Conservation (phyloP, 2,888 invertebrate species). For the Trisateles emortualis region DNA sequence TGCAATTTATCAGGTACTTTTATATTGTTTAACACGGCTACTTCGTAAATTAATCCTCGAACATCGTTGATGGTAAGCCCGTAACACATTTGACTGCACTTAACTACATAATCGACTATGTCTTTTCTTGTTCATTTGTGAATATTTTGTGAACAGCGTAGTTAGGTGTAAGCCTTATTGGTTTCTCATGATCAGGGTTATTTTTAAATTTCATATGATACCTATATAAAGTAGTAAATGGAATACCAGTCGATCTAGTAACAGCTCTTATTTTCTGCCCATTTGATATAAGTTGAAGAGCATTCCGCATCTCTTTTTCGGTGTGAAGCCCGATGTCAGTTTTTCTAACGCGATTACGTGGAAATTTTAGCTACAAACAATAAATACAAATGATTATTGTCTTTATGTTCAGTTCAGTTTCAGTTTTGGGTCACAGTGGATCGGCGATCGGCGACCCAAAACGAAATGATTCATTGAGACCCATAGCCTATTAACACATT, state of each 20-base stretch:
- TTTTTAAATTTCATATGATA: constrained; percentile 15
- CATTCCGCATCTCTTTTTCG: background rate
- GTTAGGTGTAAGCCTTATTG: constrained; percentile 1
- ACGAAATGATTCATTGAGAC: too few species aligned
- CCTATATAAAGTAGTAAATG: constrained; percentile 23
- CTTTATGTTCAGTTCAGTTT: too few species aligned
- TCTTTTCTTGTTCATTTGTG: constrained; percentile 5
- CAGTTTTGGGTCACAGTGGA: background rate
- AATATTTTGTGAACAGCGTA: constrained; percentile 4
- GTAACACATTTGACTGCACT: constrained; percentile 23
- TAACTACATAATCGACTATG: constrained; percentile 20
- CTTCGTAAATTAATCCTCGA: constrained; percentile 28
- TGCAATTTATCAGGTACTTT: constrained; percentile 37
- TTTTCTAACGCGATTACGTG: constrained; percentile 13
- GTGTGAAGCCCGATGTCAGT: constrained; percentile 12
- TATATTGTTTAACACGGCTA: constrained; percentile 19
- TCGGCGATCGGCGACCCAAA: too few species aligned
- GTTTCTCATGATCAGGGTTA: constrained; percentile 7
- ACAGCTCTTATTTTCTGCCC: constrained; percentile 11
- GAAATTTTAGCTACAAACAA: constrained; percentile 1
- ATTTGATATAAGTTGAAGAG: constrained; percentile 1
- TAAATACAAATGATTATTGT: background rate
- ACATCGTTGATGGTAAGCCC: constrained; percentile 17
- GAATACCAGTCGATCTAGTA: constrained; percentile 10
- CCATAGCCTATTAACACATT: background rate